Conservation (phyloP, 1,140 invertebrate genomes). For the Solenopsis invicta region DNA sequence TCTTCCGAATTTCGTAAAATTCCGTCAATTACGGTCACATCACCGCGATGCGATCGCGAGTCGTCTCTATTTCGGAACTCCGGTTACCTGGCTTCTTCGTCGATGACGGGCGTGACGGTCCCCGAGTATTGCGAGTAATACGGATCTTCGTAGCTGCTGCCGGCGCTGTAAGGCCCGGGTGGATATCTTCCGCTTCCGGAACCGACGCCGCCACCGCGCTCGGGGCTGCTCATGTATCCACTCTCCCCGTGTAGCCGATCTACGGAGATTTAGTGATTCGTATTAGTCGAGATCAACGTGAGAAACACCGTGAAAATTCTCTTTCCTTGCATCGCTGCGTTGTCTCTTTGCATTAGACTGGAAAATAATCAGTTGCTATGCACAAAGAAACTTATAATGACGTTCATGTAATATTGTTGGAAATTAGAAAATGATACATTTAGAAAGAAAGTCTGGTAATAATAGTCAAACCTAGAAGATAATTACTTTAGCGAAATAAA, state of each 20-base stretch:
- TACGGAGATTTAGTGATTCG: constrained; percentile 72
- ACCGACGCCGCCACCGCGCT: constrained; percentile 88
- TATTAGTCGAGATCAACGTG: constrained; percentile 6
- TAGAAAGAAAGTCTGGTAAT: too few relatives aligned
- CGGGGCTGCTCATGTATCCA: constrained; percentile 95
- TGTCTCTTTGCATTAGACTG: background rate
- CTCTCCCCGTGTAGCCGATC: constrained; percentile 89
- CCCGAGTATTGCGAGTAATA: constrained; percentile 94
- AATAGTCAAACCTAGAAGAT: too few relatives aligned
- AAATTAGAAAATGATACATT: background rate
- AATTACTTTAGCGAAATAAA: too few relatives aligned
- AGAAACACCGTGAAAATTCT: background rate
- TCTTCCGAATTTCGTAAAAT: background rate
- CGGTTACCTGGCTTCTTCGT: constrained; percentile 94
- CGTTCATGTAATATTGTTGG: background rate
- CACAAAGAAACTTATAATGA: background rate
- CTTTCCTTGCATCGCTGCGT: background rate
- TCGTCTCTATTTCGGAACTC: constrained; percentile 30
- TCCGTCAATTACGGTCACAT: background rate
- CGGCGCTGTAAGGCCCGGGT: constrained; percentile 86
- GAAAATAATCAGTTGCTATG: background rate
- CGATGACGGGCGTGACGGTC: constrained; percentile 95
- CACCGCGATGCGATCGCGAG: background rate
- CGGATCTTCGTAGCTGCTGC: constrained; percentile 92
- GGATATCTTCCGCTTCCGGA: constrained; percentile 83